Conservation (phyloP, 2,888 invertebrate species). For the Drymonia ruficornis region DNA sequence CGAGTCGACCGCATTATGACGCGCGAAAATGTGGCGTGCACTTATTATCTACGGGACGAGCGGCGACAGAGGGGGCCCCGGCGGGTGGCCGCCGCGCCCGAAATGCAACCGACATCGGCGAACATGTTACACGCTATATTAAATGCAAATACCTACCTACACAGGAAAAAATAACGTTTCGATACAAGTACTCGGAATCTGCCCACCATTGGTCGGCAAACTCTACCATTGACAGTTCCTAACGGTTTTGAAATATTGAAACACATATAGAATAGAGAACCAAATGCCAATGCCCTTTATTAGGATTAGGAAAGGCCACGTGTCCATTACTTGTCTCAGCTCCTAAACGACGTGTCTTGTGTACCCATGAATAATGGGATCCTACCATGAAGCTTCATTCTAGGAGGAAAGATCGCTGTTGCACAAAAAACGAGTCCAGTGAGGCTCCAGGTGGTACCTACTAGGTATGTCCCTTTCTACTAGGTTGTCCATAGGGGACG, state of each 20-base stretch:
- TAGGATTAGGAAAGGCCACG: constrained; percentile 38
- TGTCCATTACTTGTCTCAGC: constrained; percentile 10
- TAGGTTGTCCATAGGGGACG: too few species aligned
- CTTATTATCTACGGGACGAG: constrained; percentile 72
- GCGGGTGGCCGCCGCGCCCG: constrained; percentile 68
- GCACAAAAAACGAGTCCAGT: too few species aligned
- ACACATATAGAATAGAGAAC: constrained; percentile 40
- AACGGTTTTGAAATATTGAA: constrained; percentile 28
- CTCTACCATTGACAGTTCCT: constrained; percentile 3
- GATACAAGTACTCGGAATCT: constrained; percentile 12
- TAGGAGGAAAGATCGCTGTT: too few species aligned
- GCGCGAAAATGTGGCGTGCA: constrained; percentile 69
- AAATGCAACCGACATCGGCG: constrained; percentile 53
- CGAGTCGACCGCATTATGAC: constrained; percentile 51
- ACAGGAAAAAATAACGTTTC: constrained; percentile 18
- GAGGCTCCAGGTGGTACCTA: too few species aligned
- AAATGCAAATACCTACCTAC: constrained; percentile 46
- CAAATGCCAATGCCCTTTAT: constrained; percentile 51
- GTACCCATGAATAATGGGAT: neutral
- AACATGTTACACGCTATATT: constrained; percentile 39
- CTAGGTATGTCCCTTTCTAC: too few species aligned
- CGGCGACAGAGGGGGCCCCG: constrained; percentile 63
- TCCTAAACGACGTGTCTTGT: neutral
- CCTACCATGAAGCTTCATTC: too few species aligned
- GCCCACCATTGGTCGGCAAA: constrained; percentile 3